Percentiles rank a stretch among this genome's conserved stretches.
Evolutionary conservation across 2,888 invertebrate species (phyloP).

Genomic region (Chymomyza caudatula): DNA sequence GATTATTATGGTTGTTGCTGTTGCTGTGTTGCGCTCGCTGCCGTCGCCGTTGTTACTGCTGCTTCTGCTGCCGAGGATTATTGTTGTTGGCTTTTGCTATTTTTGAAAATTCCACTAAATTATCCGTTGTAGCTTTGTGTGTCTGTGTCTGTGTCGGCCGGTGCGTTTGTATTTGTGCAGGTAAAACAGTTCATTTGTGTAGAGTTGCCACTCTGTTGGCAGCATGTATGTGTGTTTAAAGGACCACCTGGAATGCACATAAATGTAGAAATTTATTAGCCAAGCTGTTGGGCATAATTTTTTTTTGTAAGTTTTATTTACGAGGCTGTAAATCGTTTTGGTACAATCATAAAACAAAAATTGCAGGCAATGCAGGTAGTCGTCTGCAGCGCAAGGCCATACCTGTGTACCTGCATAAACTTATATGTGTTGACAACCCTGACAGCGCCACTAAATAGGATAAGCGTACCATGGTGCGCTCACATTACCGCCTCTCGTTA

Average conservation of each 20-base stretch:
- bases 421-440: conserved; percentile 19
- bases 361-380: conserved; percentile 30
- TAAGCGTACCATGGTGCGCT: conserved; percentile 34
- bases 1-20: conserved; percentile 59
- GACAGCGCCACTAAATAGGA: conserved; percentile 43
- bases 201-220: conserved; percentile 55
- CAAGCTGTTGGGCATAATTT: conserved; percentile 14
- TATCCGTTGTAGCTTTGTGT: conserved; percentile 47
- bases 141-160: conserved; percentile 17
- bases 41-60: conserved; percentile 25
- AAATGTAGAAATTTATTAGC: conserved; percentile 40
- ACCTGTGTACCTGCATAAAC: not conserved
- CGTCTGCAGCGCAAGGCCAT: conserved; percentile 35
- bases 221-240: conserved; percentile 10
- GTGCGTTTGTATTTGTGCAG: conserved; percentile 49
- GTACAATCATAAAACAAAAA: conserved; percentile 20
- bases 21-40: conserved; percentile 25
- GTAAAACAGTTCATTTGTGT: conserved; percentile 69
- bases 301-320: conserved; percentile 42
- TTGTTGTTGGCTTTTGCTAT: conserved; percentile 61
- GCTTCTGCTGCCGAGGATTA: conserved; percentile 54
- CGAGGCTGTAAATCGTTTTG: conserved; percentile 5
- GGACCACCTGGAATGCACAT: conserved; percentile 63
- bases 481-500: not conserved
- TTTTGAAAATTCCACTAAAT: conserved; percentile 69